Evolutionary conservation across 2,797 vertebrate genomes (phyloP), one percentile per base, ranked within the genome.

Genomic region (Pantherophis vulpinus): DNA sequence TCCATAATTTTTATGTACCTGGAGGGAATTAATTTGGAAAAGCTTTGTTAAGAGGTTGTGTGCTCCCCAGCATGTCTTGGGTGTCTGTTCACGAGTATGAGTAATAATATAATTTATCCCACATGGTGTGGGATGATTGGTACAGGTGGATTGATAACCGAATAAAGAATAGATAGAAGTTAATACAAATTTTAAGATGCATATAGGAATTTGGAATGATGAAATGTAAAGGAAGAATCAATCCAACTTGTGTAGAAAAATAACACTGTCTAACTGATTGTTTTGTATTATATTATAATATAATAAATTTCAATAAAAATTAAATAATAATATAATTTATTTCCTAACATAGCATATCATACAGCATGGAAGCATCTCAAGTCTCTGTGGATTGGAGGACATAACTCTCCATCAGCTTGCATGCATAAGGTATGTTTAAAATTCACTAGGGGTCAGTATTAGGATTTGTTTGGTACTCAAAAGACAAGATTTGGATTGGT

Each of bases 401-500:
- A 23, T 47, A 7, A 32, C 25, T 25, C 42, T 5, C 55, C 25
- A n/a, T 29, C 61, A 56, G 1, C 51, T 37, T 3, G 32, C 74
- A 20, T 47, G 32, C 9, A 51, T 42, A 32, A 13, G 55, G 74
- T 60, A 32, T 54, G 11, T 7, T 16, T 0, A 0, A 0, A 4
- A 0, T 2, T 37, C 42, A 0, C 47, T 3, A 5, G 27, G 11
- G 1, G 79, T 3, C 9, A 0, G 2, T 1, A 27, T 14, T 32
- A 58, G 89, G 32, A 86, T 90, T 87, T 11, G 5, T 83, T 61
- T 32, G 29, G 32, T 32, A 14, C 55, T 89, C 27, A 74, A 37
- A n/a, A 56, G 11, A 20, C 10, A 13, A 51, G 61, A 2, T 58
- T 55, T 27, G 55, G 42, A 4, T 63, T 27, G 0, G 11, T 42